A percentile compares a stretch with the other conserved stretches of the same genome.
Evolutionary conservation across 2,888 invertebrate species (phyloP).

Genomic region (Oscheius myriophilus): DNA sequence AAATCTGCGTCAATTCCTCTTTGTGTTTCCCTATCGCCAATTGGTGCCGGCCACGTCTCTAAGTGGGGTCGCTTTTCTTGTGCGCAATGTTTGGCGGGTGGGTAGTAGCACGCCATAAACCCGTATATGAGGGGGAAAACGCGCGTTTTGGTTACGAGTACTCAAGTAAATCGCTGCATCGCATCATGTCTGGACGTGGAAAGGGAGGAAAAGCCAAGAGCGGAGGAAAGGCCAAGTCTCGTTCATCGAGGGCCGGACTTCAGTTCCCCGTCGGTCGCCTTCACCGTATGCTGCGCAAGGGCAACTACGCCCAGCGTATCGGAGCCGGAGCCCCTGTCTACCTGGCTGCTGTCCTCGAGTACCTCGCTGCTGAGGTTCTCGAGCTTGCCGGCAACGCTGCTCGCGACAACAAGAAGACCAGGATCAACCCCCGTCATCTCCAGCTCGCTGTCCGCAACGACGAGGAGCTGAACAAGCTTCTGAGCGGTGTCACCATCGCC

Average conservation of each 20-base stretch:
- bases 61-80: too few species aligned
- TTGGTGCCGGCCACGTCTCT: too few species aligned
- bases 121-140: too few species aligned
- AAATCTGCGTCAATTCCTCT: too few species aligned
- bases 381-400: conserved; percentile 71
- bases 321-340: conserved; percentile 68
- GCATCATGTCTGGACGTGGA: conserved; percentile 72
- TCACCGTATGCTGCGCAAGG: conserved; percentile 67
- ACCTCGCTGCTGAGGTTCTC: conserved; percentile 66
- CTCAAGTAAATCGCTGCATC: too few species aligned
- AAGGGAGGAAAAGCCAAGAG: conserved; percentile 73
- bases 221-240: conserved; percentile 62
- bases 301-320: conserved; percentile 66
- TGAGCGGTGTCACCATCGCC: conserved; percentile 81
- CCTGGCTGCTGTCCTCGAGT: conserved; percentile 66
- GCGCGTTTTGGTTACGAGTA: too few species aligned
- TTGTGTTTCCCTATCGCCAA: too few species aligned
- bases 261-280: conserved; percentile 70
- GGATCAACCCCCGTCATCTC: conserved; percentile 72
- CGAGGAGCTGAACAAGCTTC: conserved; percentile 68
- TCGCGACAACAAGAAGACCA: conserved; percentile 73
- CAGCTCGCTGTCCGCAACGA: conserved; percentile 68
- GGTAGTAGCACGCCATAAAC: too few species aligned
- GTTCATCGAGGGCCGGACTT: conserved; percentile 66
- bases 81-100: too few species aligned